Base-by-base conservation (phyloP, 2,888 invertebrate genomes). In the Conistra vaccinii region DNA sequence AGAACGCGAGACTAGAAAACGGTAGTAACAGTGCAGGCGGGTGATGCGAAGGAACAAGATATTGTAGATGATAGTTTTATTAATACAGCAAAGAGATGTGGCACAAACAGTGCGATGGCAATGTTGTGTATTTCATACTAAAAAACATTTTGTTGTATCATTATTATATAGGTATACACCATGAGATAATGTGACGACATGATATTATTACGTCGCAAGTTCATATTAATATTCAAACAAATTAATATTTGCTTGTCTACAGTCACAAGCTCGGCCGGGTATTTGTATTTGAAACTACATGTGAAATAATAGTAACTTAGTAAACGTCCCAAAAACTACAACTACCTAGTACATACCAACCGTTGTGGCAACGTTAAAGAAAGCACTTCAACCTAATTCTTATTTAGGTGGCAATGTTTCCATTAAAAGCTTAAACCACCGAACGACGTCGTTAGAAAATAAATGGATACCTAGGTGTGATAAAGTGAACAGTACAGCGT, bases 391-490 rank as follows among this genome's bases (percentile, higher is more conserved):
- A 66, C 29, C 6, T 51, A 6, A 58, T 42, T 70, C 14, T 4
- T 58, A 45, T 48, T 72, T 48, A 61, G 1, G 39, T 60, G n/a
- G n/a, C 26, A 48, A 42, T 57, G 14, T n/a, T 42, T 67, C 78
- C 26, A 73, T 17, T 20, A 23, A 48, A 53, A 74, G 29, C 35
- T 53, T 35, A 17, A 48, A 45, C 42, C 14, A 42, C 48, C 1
- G 10, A 68, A 82, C 48, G 57, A 48, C 53, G 69, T 51, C 70
- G 55, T 82, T 78, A 57, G 35, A 55, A 62, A 76, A 67, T 77
- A 60, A 61, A 77, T 65, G 53, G 55, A 1, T 29, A 42, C 3
- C 12, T 42, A n/a, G 55, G 55, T 71, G 57, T 66, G 57, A 26
- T 68, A 65, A 58, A 68, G 55, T 51, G 65, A 5, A 14, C 35